Base-by-base conservation (phyloP, 2,888 invertebrate species). In the Eupeodes luniger region DNA sequence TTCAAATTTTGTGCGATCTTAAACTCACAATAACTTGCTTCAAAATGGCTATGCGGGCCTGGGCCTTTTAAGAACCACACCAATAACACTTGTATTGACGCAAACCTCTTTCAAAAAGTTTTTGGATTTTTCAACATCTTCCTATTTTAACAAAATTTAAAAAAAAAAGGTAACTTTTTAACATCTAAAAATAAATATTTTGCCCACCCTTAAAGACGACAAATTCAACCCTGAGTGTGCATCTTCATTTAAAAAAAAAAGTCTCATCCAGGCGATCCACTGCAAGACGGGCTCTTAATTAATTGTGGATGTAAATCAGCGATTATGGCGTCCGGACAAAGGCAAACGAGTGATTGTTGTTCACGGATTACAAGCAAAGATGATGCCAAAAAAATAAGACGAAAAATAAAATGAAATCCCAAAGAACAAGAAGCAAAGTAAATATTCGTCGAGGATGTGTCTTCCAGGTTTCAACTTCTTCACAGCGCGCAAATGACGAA, bases 241-340 rank as follows among this genome's bases (percentile, higher is more conserved):
- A 70, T 82, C 57, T 70, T 55, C 64, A 47, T 75, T 78, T 36
- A 11, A 6, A 53, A 69, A 40, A 36, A 40, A 53, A 69, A 57
- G 34, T 64, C 67, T 67, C 81, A 74, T 66, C 74, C 74, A 19
- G 53, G 16, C 61, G 53, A 61, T 69, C 67, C 49, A 19, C 55
- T 44, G 53, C 82, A 51, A 67, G 16, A 75, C 66, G 72, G 80
- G 67, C 81, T 88, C 64, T 88, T 88, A 85, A 88, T 85, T 88
- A 88, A 88, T 88, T 88, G 88, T 88, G 85, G 88, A 85, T 88
- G 88, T 88, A 88, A 88, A 88, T 88, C 88, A 85, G 85, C 81
- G 88, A 88, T 88, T 88, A 88, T 81, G 66, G 81, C 77, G 88
- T 85, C 81, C 78, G 88, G 78, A 85, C 85, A 88, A 88, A 88